Evolutionary conservation across 2,888 invertebrate species (phyloP), one percentile per base, ranked within the genome.

Genomic region (Cistogaster globosa): DNA sequence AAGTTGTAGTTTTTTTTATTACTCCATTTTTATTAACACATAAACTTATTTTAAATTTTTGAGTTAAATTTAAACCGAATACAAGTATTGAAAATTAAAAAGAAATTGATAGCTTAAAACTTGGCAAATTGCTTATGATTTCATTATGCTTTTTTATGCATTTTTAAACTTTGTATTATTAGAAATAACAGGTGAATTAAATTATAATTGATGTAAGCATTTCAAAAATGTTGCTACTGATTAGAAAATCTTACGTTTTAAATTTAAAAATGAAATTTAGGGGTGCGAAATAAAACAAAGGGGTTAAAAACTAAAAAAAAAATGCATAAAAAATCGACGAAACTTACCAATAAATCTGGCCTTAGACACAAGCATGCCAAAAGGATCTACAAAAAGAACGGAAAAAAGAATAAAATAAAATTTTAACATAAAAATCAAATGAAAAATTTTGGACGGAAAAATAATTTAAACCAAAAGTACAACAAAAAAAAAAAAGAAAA

Each of bases 341-440:
- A 89, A 95, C 95, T 95, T 95, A 95, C 95, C 95, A 95, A 94
- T 93, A 95, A 94, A 94, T 95, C 95, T 95, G 95, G 95, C 95
- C 95, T 95, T 94, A 95, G 94, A 95, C 94, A 95, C 94, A 95
- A 94, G 94, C 95, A 95, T 94, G 95, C 95, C 94, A 95, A 94
- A 94, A 95, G 94, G 93, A 95, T 95, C 95, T 95, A 95, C 93
- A 95, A 95, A 94, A 91, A 94, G 94, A 92, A 92, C 92, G 91
- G 92, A 93, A 94, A 92, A 91, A 88, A 92, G 93, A 93, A 92
- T 92, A 91, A 91, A 92, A 88, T 89, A 89, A 92, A 87, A 87
- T 85, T 69, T 78, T 76, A 85, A 85, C 78, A 71, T 48, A 85
- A 82, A 80, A 85, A 53, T 67, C 26, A 84, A 76, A 84, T 60